These are phyloP conservation scores for Brachionus plicatilis DNA, from an alignment of 1,140 invertebrate species.

Conservation along the genomic window DNA sequence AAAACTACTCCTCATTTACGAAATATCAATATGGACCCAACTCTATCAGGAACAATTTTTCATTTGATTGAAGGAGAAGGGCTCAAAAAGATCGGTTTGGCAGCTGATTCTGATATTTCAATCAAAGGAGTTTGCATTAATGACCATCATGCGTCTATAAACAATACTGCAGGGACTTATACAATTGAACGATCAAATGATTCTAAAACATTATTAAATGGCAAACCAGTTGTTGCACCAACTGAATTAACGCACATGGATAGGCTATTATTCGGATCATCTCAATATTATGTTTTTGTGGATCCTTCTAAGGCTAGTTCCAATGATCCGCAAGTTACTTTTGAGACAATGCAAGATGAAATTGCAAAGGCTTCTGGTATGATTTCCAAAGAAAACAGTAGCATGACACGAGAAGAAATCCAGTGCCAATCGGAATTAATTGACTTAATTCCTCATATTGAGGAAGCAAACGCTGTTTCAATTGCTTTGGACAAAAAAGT, in stretches of 20 bases:
- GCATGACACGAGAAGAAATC: constrained; percentile 54
- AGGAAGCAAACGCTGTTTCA: constrained; percentile 63
- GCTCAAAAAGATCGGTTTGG: constrained; percentile 60
- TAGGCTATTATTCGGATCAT: constrained; percentile 51
- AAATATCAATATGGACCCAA: constrained; percentile 63
- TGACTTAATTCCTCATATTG: constrained; percentile 61
- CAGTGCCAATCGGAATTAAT: constrained; percentile 62
- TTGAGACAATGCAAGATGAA: constrained; percentile 59
- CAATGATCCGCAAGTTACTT: constrained; percentile 46
- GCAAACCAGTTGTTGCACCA: constrained; percentile 55
- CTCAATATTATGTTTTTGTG: constrained; percentile 27
- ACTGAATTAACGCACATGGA: constrained; percentile 60
- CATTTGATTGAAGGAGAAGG: constrained; percentile 62
- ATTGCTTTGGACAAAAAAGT: constrained; percentile 61
- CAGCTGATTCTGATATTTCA: constrained; percentile 54
- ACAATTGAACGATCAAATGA: constrained; percentile 55
- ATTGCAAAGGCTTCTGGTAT: constrained; percentile 61
- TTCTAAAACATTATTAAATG: constrained; percentile 60
- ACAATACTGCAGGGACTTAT: constrained; percentile 52
- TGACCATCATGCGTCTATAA: constrained; percentile 60
- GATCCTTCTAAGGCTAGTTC: neutral
- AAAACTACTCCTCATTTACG: constrained; percentile 59
- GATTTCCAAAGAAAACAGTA: constrained; percentile 45
- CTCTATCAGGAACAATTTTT: constrained; percentile 60
- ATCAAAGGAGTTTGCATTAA: constrained; percentile 61